Base-by-base conservation (phyloP, 2,888 invertebrate genomes). In the Epirrhoe tristata region DNA sequence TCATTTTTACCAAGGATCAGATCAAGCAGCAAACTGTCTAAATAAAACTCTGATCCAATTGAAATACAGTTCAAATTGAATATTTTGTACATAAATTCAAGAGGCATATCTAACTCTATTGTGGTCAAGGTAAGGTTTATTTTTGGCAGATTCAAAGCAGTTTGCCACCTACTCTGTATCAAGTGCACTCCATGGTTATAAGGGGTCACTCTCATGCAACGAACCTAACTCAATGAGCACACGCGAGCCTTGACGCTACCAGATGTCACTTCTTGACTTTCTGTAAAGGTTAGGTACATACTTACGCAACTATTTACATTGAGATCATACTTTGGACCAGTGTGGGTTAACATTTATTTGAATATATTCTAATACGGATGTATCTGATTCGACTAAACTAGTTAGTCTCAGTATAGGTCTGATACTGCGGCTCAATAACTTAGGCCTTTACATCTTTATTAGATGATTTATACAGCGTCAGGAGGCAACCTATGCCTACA, bases 221-320 rank as follows among this genome's bases (percentile, higher is more conserved):
- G 85, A 90, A 92, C 92, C 92, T 92, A 93, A 86, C 90, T 91
- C 82, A 91, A 81, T 63, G 91, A 85, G 81, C 90, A 91, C 76
- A 91, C 82, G 74, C 91, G 87, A 73, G 90, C 87, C 72, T 87
- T 88, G 70, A 87, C 85, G 74, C 78, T 80, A 74, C 86, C 87
- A 54, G 79, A 72, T 64, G 74, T 77, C 69, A 82, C 77, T 72
- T 81, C 86, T 64, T 79, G 84, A 66, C 83, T 63, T 73, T 90
- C 91, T 91, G 91, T 52, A 87, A 87, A 80, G 59, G 77, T 78
- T 70, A 67, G 39, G 39, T 54, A 56, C 14, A 48, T 39, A 31
- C 31, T 52, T 32, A 52, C 32, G 36, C 16, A 16, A 46, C 52
- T 31, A 43, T 43, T 43, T 48, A 16, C 48, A 16, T 12, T 7